phyloP scores from a whole-genome alignment of 2,888 invertebrate species.

The Lochmaea crataegi region DNA sequence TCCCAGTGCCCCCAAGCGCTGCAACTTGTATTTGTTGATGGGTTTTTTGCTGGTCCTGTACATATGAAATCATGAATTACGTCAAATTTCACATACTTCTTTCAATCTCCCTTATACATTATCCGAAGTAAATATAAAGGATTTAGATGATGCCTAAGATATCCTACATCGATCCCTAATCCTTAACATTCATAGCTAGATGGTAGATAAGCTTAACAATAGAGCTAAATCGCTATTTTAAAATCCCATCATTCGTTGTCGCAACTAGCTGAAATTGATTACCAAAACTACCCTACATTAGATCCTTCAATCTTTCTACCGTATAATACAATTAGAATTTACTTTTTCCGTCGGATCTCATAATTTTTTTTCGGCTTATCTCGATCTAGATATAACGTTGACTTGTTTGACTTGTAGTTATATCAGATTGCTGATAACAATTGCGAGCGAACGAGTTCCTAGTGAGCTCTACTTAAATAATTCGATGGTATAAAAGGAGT shows the following conservation, averaged over 20 bases:
- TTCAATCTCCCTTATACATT: neutral
- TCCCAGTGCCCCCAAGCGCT: no score
- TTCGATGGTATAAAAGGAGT: neutral
- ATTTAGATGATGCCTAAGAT: neutral
- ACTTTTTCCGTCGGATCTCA: slow-evolving; percentile 56
- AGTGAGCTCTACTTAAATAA: neutral
- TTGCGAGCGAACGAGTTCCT: neutral
- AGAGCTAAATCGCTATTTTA: slow-evolving; percentile 26
- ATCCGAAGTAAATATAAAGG: neutral
- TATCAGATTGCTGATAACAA: slow-evolving; percentile 55
- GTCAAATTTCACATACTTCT: neutral
- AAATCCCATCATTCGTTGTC: slow-evolving; percentile 36
- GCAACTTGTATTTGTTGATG: no score
- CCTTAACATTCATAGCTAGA: slow-evolving; percentile 13
- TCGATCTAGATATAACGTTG: slow-evolving; percentile 51
- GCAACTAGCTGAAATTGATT: slow-evolving; percentile 36
- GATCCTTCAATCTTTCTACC: slow-evolving; percentile 23
- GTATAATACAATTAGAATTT: slow-evolving; percentile 55
- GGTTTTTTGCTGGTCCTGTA: no score
- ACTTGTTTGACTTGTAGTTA: slow-evolving; percentile 58
- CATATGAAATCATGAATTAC: no score
- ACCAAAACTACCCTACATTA: slow-evolving; percentile 30
- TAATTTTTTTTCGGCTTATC: slow-evolving; percentile 54
- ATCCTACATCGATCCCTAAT: slow-evolving; percentile 14
- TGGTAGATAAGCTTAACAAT: slow-evolving; percentile 20